A percentile compares a stretch with the other conserved stretches of the same genome.
These are phyloP conservation scores for Linepithema humile DNA, from an alignment of 1,140 invertebrate species.

Conservation along the genomic window DNA sequence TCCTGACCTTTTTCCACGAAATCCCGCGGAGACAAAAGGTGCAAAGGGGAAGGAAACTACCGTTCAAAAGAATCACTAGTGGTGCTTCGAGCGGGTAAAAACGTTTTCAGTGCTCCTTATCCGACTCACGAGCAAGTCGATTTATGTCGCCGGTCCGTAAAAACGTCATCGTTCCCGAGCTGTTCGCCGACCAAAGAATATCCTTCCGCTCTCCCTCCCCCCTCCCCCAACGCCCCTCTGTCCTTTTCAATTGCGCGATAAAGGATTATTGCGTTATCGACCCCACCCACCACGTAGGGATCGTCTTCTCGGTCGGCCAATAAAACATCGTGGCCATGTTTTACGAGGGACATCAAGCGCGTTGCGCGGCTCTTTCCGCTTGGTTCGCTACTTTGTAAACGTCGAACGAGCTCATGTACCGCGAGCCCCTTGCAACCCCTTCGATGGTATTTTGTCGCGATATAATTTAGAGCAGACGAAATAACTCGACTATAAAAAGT, in stretches of 20 bases:
- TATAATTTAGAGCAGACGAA: slow-evolving; percentile 7
- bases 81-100: slow-evolving; percentile 29
- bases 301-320: slow-evolving; percentile 47
- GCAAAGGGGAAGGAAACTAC: neutral
- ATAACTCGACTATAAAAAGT: slow-evolving; percentile 7
- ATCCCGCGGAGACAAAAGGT: slow-evolving; percentile 18
- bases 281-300: neutral
- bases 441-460: neutral
- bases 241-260: slow-evolving; percentile 63
- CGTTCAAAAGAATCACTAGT: slow-evolving; percentile 19
- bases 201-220: slow-evolving; percentile 1
- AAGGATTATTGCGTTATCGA: slow-evolving; percentile 66
- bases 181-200: slow-evolving; percentile 37
- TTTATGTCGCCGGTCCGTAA: slow-evolving; percentile 56
- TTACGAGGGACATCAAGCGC: slow-evolving; percentile 52
- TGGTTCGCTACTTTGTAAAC: slow-evolving; percentile 51
- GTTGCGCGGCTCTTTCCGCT: slow-evolving; percentile 44
- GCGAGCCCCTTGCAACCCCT: neutral
- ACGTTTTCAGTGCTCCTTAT: slow-evolving; percentile 34
- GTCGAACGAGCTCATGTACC: slow-evolving; percentile 11
- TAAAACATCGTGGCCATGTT: slow-evolving; percentile 55
- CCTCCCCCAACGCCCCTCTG: neutral
- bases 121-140: slow-evolving; percentile 33
- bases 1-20: neutral
- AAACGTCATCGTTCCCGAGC: slow-evolving; percentile 33